phyloP scores from a whole-genome alignment of 1,140 invertebrate genomes.

The Rhynchophorus ferrugineus region DNA sequence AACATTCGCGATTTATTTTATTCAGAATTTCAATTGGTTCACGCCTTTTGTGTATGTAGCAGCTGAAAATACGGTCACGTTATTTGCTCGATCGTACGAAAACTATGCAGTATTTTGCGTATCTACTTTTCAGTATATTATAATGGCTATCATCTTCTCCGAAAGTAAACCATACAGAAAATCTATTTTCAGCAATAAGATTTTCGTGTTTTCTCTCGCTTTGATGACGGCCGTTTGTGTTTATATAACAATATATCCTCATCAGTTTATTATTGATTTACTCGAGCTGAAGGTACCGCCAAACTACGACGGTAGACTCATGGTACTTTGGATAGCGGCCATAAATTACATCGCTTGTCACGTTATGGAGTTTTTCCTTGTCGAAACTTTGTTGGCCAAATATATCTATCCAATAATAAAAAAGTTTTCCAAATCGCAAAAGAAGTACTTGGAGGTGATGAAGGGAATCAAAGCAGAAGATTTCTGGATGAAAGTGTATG shows the following conservation, averaged over 20 bases:
- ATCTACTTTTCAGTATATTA: conserved; percentile 91
- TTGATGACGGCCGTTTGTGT: conserved; percentile 54
- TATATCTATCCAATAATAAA: conserved; percentile 46
- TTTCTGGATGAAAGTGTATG: conserved; percentile 2
- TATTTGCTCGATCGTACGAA: conserved; percentile 55
- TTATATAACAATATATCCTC: conserved; percentile 64
- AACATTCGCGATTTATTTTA: conserved; percentile 51
- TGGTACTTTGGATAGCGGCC: conserved; percentile 52
- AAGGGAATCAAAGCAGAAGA: conserved; percentile 9
- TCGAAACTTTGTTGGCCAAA: conserved; percentile 55
- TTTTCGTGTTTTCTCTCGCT: conserved; percentile 57
- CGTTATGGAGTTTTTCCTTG: conserved; percentile 52
- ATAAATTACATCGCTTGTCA: conserved; percentile 54
- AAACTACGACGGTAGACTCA: conserved; percentile 50
- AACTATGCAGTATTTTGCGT: conserved; percentile 81
- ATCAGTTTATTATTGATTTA: conserved; percentile 50
- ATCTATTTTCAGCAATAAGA: conserved; percentile 70
- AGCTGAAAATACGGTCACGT: conserved; percentile 15
- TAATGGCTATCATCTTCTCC: conserved; percentile 81
- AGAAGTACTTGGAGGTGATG: conserved; percentile 12
- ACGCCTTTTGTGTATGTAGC: conserved; percentile 48
- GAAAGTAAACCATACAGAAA: conserved; percentile 84
- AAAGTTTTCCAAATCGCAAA: conserved; percentile 42
- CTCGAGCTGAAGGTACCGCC: conserved; percentile 63
- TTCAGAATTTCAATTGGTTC: conserved; percentile 68